Evolutionary conservation across 64 coral and sea anemone species (phyloP).

Genomic region (Actinia equina): DNA sequence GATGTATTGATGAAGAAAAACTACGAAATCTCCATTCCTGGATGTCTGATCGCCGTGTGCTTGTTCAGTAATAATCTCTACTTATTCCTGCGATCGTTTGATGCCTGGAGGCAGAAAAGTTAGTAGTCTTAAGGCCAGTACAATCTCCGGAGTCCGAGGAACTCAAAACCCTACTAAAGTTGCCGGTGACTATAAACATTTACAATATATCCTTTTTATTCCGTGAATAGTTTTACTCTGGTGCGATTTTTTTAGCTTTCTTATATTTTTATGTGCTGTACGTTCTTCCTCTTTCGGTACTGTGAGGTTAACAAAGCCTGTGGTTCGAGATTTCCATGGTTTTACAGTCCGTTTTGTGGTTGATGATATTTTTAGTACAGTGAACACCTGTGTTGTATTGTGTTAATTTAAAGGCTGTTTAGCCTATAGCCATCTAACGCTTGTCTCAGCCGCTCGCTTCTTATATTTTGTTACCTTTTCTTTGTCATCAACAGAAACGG

Average conservation of each 20-base stretch:
- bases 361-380: not conserved
- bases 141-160: conserved; percentile 52
- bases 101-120: conserved; percentile 96
- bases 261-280: not conserved
- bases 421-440: conserved; percentile 4
- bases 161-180: conserved; percentile 45
- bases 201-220: not conserved
- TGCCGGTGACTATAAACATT: conserved; percentile 46
- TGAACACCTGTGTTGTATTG: conserved; percentile 1
- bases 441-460: not conserved
- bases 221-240: not conserved
- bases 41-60: conserved; percentile 3
- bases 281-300: not conserved
- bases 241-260: not conserved
- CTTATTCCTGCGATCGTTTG: conserved; percentile 51
- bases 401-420: not conserved
- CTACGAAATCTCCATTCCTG: not conserved
- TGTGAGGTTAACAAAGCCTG: not conserved
- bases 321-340: not conserved
- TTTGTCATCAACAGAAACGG: conserved; percentile 61
- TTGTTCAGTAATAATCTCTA: not conserved
- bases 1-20: conserved; percentile 23
- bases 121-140: conserved; percentile 74
- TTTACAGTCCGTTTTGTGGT: not conserved
- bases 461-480: not conserved